These are phyloP conservation scores for Phorcus lineatus DNA, from an alignment of 2,888 invertebrate genomes.

Conservation along the genomic window DNA sequence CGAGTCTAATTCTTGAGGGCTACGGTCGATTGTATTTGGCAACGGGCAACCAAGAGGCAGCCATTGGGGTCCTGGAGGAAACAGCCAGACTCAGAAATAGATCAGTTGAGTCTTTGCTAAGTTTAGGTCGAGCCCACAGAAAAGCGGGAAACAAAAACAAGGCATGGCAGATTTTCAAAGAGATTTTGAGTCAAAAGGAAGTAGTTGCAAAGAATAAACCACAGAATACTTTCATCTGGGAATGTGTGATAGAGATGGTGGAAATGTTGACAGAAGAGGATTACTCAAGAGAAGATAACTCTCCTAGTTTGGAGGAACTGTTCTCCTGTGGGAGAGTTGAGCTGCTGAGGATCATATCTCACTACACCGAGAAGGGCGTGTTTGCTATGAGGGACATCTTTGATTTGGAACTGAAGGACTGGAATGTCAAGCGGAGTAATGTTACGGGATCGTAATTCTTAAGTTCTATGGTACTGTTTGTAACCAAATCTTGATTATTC, in stretches of 20 bases:
- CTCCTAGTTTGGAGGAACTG: neutral
- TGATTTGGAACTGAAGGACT: neutral
- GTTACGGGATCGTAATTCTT: too few relatives aligned
- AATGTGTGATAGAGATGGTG: neutral
- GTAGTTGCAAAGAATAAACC: neutral
- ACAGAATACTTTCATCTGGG: neutral
- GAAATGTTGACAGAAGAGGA: neutral
- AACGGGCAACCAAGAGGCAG: neutral
- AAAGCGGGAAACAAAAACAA: neutral
- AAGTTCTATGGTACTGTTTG: too few relatives aligned
- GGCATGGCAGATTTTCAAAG: slow-evolving; percentile 2
- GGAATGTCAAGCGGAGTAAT: neutral
- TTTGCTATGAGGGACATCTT: neutral
- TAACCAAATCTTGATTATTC: too few relatives aligned
- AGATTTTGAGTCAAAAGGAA: neutral
- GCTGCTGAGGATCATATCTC: neutral
- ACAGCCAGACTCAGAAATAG: neutral
- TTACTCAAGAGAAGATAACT: neutral
- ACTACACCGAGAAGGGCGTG: neutral
- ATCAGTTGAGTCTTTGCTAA: neutral
- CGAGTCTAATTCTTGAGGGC: neutral
- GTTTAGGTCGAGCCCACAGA: slow-evolving; percentile 6
- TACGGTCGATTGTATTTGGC: slow-evolving; percentile 11
- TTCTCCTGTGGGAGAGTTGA: neutral
- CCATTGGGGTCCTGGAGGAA: neutral